Base-by-base conservation (phyloP, 1,140 invertebrate genomes). In the Bombus impatiens region DNA sequence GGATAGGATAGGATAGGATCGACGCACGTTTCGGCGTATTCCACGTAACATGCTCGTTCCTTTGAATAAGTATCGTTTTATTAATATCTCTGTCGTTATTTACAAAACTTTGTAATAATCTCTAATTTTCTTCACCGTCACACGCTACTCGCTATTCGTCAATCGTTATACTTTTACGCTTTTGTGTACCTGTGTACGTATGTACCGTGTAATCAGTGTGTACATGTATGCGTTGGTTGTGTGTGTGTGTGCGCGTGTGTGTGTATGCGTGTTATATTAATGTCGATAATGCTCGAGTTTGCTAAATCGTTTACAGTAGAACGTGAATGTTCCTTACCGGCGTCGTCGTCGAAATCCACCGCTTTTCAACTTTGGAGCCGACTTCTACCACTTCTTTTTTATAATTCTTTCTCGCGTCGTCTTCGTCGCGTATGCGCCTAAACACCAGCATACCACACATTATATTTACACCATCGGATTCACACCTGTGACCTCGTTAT, bases 41-140 rank as follows among this genome's bases (percentile, higher is more conserved):
- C 42, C 25, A 8, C 37, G 4, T 32, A 12, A 8, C 59, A 40
- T 82, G 83, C 86, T 87, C 86, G 62, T 44, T 84, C 67, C 86
- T 92, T 93, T 93, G 93, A 91, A 94, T 95, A 93, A 94, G 93
- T 95, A 94, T 94, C 88, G 87, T 93, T 95, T 95, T 95, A 94
- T 95, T 95, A 94, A 94, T 95, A 94, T 94, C 93, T 94, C 94
- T 95, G 91, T 91, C 89, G 92, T 94, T 95, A 95, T 95, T 95
- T 95, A 95, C 94, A 95, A 95, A 95, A 94, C 91, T 94, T 93
- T 92, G 94, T 95, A 95, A 94, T 95, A 95, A 95, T 94, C 93
- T 95, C 94, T 95, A 95, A 93, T 93, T 93, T 86, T 93, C 86
- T 67, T 89, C 92, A 93, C 88, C 92, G 82, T 92, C 91, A 91